Evolutionary conservation across 1,140 invertebrate genomes (phyloP), one percentile per base, ranked within the genome.

Genomic region (Ostrea denselamellosa): DNA sequence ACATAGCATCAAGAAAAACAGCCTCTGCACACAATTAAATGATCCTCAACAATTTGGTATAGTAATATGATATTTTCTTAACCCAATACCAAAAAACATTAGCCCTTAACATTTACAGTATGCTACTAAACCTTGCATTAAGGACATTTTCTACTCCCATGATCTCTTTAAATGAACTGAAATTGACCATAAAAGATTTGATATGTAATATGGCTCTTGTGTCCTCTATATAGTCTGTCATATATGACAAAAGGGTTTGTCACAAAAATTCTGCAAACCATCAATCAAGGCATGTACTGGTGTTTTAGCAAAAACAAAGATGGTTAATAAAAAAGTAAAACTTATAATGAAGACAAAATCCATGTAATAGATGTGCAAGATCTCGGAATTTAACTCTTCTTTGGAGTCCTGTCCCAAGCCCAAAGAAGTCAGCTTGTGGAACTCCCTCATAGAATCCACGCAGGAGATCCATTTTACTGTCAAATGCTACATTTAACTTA

Each of bases 91-190:
- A 77, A 25, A n/a, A 22, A 77, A 77, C 25, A 77, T 77, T 34
- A 77, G 58, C 68, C 68, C 68, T 9, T 14, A 34, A 25, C 68
- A 28, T 25, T 17, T 34, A 25, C 25, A 77, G 22, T 25, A 77
- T 25, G 68, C 28, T 12, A 77, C 68, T 34, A 77, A 12, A 77
- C 25, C 68, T 34, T 77, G 68, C 28, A 77, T 77, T 12, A 77
- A 77, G 28, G 68, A 77, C 68, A 28, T 77, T 77, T 71, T 77
- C 68, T 77, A 34, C 68, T 28, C 9, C 68, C 28, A 28, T 77
- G 68, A 77, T 77, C 68, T 77, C 68, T 77, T 77, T 77, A 77
- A 77, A 77, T 77, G 68, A 77, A 77, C 12, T 25, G 28, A 77
- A 77, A 77, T 77, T 77, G 68, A 34, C 68, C 25, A 77, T 77